A percentile compares a stretch with the other conserved stretches of the same genome.
Conservation (phyloP, 2,113 vertebrate genomes). For the Strigops habroptila region DNA sequence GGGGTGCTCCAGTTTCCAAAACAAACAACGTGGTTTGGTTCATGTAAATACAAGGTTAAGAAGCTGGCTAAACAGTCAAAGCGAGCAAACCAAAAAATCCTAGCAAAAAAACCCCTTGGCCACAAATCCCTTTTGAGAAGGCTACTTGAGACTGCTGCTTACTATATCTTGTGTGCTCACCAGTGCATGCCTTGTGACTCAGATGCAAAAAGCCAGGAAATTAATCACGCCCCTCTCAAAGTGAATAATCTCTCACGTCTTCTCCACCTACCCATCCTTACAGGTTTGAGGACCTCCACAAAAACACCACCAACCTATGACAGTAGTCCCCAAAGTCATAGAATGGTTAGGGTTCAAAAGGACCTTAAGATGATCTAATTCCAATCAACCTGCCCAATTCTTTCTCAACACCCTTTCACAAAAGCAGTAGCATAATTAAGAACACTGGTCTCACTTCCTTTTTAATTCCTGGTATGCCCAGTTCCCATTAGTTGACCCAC, state of each 20-base stretch:
- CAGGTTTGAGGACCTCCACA: neutral
- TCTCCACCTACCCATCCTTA: neutral
- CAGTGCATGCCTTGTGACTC: neutral
- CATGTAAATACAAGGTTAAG: neutral
- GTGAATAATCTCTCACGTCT: neutral
- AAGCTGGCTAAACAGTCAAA: neutral
- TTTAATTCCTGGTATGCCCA: neutral
- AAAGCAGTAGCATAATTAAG: neutral
- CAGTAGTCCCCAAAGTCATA: neutral
- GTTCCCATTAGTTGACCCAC: neutral
- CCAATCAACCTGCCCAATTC: neutral
- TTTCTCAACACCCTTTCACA: neutral
- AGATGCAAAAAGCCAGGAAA: neutral
- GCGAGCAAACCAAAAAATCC: neutral
- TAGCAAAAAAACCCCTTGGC: neutral
- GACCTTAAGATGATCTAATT: neutral
- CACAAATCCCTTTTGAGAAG: neutral
- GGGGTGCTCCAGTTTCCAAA: slow-evolving; percentile 1
- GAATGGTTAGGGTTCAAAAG: neutral
- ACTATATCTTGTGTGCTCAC: neutral
- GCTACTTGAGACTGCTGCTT: neutral
- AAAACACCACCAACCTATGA: neutral
- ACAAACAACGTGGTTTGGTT: neutral
- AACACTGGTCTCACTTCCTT: neutral
- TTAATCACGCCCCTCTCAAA: neutral